Percentiles rank a stretch among this genome's conserved stretches.
Conservation (phyloP, 2,797 vertebrate genomes). For the Arrhamphus sclerolepis region DNA sequence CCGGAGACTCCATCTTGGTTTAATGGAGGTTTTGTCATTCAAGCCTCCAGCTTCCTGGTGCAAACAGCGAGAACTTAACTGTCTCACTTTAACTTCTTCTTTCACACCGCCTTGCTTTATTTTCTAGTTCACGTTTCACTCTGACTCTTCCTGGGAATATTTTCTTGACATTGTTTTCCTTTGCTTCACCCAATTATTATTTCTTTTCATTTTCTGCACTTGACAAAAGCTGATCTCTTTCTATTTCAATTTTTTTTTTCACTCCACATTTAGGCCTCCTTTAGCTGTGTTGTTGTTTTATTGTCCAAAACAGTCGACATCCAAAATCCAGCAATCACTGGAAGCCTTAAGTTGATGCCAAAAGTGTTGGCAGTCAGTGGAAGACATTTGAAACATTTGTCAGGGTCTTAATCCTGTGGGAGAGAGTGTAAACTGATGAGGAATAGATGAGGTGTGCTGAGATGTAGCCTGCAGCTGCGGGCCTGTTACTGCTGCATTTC, state of each 20-base stretch:
- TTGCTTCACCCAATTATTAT: too few species aligned
- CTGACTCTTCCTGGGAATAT: conserved; percentile 42
- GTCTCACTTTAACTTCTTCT: conserved; percentile 32
- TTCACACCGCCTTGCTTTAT: conserved; percentile 19
- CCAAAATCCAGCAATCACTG: too few species aligned
- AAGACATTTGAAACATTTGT: too few species aligned
- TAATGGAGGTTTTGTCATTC: conserved; percentile 77
- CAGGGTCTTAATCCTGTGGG: conserved; percentile 7
- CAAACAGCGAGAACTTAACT: conserved; percentile 48
- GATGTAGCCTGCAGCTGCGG: conserved; percentile 35
- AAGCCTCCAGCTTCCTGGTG: conserved; percentile 67
- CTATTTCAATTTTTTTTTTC: too few species aligned
- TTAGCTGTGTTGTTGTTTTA: too few species aligned
- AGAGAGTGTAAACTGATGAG: conserved; percentile 21
- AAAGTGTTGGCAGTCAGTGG: too few species aligned
- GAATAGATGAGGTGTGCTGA: conserved; percentile 14
- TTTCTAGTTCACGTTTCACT: conserved; percentile 21
- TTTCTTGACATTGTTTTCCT: conserved; percentile 39
- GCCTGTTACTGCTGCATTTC: conserved; percentile 30
- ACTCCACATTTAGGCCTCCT: too few species aligned
- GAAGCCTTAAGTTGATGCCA: too few species aligned
- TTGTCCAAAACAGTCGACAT: too few species aligned
- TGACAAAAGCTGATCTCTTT: too few species aligned
- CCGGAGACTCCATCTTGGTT: conserved; percentile 64
- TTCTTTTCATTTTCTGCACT: too few species aligned